Evolutionary conservation across 2,113 vertebrate species (phyloP), one percentile per base, ranked within the genome.

Genomic region (Mola mola): DNA sequence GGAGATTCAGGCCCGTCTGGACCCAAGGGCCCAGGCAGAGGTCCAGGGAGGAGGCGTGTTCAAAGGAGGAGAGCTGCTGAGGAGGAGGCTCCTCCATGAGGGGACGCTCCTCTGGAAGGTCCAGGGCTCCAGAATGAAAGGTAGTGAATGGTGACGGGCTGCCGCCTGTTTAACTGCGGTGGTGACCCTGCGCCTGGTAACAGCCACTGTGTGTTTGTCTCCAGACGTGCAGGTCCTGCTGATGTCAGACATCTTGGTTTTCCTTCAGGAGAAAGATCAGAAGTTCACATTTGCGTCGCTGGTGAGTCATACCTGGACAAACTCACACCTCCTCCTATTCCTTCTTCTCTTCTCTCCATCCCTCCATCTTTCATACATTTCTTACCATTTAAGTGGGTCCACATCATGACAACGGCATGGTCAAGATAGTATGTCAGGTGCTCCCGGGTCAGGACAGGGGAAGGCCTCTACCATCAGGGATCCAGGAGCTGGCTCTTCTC

Each of bases 231-330:
- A 95, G 57, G 93, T 98, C 60, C 80, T 98, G 82, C 82, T 98
- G 74, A 93, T 98, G 94, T 95, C 95, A 0, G 96, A 98, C 41
- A 93, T 95, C 78, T 84, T 98, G 13, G 92, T 97, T 75, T 95
- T 98, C 63, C 93, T 98, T 57, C 96, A 98, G 72, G 96, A 98
- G 74, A 98, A 98, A 88, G 96, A 98, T 77, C 95, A 98, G 83
- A 98, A 95, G 69, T 96, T 92, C 86, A 93, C 90, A 46, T 98
- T 98, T 34, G 93, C 93, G 2, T 90, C 90, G 36, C 87, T 95
- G 91, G 96, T 98, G 71, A 95, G 95, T 84, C 22, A 1, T 7
- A 22, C 28, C 50, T 60, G 17, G n/a, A n/a, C n/a, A n/a, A n/a
- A n/a, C n/a, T n/a, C n/a, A n/a, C 4, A 22, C 16, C 20, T 55